Evolutionary conservation across 2,797 vertebrate genomes (phyloP), one percentile per base, ranked within the genome.

Genomic region (Borostomias antarcticus): DNA sequence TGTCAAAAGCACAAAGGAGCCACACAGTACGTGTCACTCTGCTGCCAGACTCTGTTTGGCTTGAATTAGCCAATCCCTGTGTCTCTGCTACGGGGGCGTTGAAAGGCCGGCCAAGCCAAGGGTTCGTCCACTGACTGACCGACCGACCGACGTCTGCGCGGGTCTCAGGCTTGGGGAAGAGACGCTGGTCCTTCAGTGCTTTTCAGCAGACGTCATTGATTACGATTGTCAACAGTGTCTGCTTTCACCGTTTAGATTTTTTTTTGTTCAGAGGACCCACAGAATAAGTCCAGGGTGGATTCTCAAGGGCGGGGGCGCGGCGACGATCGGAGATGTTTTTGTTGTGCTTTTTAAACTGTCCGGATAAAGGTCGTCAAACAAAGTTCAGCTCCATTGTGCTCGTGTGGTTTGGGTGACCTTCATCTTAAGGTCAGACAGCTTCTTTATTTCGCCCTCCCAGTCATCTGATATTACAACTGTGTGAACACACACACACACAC

Each of bases 21-120:
- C 51, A 61, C 59, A 25, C 75, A 62, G 74, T 74, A 70, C 11
- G 56, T 69, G 73, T 84, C 73, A 80, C 61, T 51, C 73, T 30
- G 64, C 71, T 71, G 62, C 77, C 79, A 65, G 80, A 69, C 77
- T 58, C 70, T 82, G 80, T 83, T 82, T 80, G 80, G 69, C 69
- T 74, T 61, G 43, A 81, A 56, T 84, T 77, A 76, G 64, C 73
- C 74, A 73, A 82, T 73, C 78, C 75, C 60, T 61, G 64, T 75
- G 69, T 70, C 70, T 80, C 62, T 75, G 80, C 75, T 40, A 21
- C 0, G 30, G 54, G 69, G 68, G n/a, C 69, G 83, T 82, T 85
- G 74, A 19, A 75, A 74, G 70, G 40, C n/a, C n/a, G 77, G 74
- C 78, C 70, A 76, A 17, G 62, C 70, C 65, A 32, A 57, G 61